Evolutionary conservation across 2,797 vertebrate species (phyloP).

Genomic region (Gadopsis bispinosus): DNA sequence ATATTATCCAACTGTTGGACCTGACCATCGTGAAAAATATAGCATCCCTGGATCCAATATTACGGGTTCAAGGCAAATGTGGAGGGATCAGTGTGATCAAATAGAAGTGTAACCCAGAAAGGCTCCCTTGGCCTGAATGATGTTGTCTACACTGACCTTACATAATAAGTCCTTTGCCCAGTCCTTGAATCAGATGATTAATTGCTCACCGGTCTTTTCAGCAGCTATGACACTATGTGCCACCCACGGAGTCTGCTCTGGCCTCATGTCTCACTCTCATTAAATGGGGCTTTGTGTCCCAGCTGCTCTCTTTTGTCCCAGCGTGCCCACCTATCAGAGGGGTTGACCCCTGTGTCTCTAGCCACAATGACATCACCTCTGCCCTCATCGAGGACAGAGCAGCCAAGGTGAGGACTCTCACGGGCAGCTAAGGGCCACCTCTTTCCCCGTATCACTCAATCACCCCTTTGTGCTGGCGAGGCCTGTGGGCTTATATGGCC

Average conservation of each 20-base stretch:
- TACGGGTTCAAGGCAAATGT: constrained; percentile 68
- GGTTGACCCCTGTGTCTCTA: constrained; percentile 77
- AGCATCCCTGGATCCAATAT: constrained; percentile 77
- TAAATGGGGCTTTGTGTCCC: constrained; percentile 81
- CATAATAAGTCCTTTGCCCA: constrained; percentile 81
- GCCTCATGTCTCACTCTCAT: constrained; percentile 83
- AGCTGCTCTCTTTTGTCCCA: constrained; percentile 80
- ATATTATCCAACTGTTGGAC: constrained; percentile 80
- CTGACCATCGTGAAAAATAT: constrained; percentile 81
- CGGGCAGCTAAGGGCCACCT: constrained; percentile 72
- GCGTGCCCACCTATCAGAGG: constrained; percentile 79
- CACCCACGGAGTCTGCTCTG: constrained; percentile 81
- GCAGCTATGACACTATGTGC: constrained; percentile 84
- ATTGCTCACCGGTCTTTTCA: constrained; percentile 79
- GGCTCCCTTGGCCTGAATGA: constrained; percentile 60
- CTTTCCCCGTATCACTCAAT: constrained; percentile 80
- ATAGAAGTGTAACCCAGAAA: constrained; percentile 78
- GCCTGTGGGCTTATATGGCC: constrained; percentile 77
- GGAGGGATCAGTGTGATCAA: constrained; percentile 60
- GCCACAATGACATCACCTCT: constrained; percentile 84
- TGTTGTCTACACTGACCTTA: constrained; percentile 77
- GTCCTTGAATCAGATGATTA: constrained; percentile 78
- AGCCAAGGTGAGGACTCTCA: constrained; percentile 83
- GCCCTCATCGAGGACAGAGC: constrained; percentile 72
- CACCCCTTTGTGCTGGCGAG: constrained; percentile 81